A percentile compares a stretch with the other conserved stretches of the same genome.
Conservation (phyloP, 2,797 vertebrate species). For the Pelochelys cantorii region DNA sequence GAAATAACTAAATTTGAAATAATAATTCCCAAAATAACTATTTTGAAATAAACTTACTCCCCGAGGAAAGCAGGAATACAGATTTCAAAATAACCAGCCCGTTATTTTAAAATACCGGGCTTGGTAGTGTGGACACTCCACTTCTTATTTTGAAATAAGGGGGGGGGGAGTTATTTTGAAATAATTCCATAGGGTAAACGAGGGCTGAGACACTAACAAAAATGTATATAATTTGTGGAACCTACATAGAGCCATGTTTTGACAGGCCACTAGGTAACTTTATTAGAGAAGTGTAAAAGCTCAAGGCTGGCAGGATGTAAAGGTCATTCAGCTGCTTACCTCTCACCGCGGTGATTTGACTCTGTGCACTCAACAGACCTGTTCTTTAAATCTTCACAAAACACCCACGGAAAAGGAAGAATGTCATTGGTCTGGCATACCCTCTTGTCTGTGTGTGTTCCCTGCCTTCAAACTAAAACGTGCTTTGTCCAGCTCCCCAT, state of each 20-base stretch:
- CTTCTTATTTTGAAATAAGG: too few relatives aligned
- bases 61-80: too few relatives aligned
- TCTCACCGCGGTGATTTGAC: not conserved
- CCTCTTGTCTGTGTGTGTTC: not conserved
- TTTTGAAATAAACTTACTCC: too few relatives aligned
- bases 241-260: not conserved
- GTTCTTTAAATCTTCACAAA: not conserved
- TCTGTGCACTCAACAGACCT: not conserved
- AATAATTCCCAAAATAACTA: too few relatives aligned
- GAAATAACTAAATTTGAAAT: too few relatives aligned
- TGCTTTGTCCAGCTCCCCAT: not conserved
- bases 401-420: not conserved
- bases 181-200: too few relatives aligned
- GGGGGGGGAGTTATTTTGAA: too few relatives aligned
- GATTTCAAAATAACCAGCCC: too few relatives aligned
- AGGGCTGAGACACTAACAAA: too few relatives aligned
- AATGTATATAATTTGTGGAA: too few relatives aligned
- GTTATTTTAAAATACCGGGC: too few relatives aligned
- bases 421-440: not conserved
- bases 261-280: not conserved
- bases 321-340: not conserved
- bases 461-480: not conserved
- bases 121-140: too few relatives aligned
- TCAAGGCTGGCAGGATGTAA: not conserved
- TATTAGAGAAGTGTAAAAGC: not conserved